A percentile compares a stretch with the other conserved stretches of the same genome.
Conservation (phyloP, 2,888 invertebrate genomes). For the Drosophila rubida region DNA sequence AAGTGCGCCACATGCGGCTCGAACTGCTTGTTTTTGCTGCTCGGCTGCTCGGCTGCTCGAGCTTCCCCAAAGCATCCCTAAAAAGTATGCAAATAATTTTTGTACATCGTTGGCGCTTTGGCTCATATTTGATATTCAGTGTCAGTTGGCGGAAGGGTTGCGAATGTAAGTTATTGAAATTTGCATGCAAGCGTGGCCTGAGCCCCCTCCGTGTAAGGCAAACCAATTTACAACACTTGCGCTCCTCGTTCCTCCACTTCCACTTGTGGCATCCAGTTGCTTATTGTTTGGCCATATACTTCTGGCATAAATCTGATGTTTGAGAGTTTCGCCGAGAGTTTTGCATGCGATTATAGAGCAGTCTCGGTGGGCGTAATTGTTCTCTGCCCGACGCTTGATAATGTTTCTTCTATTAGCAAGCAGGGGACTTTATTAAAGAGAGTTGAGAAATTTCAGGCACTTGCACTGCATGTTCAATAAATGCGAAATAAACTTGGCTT, state of each 20-base stretch:
- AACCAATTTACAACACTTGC: slow-evolving; percentile 53
- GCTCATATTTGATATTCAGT: slow-evolving; percentile 78
- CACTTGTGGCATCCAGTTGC: slow-evolving; percentile 35
- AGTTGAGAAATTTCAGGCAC: neutral
- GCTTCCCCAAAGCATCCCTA: slow-evolving; percentile 65
- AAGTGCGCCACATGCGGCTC: slow-evolving; percentile 61
- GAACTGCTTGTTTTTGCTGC: slow-evolving; percentile 24
- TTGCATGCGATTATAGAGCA: slow-evolving; percentile 15
- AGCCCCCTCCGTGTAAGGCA: slow-evolving; percentile 12
- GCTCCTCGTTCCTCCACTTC: slow-evolving; percentile 12
- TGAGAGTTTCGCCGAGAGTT: slow-evolving; percentile 12
- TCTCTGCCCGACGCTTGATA: slow-evolving; percentile 42
- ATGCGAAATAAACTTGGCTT: slow-evolving; percentile 43
- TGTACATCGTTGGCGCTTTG: slow-evolving; percentile 56
- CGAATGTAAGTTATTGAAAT: slow-evolving; percentile 79
- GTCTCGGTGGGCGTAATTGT: slow-evolving; percentile 55
- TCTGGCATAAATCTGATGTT: slow-evolving; percentile 47
- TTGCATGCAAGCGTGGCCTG: slow-evolving; percentile 62
- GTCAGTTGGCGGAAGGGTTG: slow-evolving; percentile 77
- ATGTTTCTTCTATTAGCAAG: slow-evolving; percentile 30
- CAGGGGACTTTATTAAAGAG: neutral
- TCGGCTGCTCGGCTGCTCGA: slow-evolving; percentile 10
- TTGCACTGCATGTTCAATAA: neutral
- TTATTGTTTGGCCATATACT: slow-evolving; percentile 69
- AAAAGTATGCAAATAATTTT: slow-evolving; percentile 79